Conservation (phyloP, 2,113 vertebrate genomes). For the Sakesphorus luctuosus region DNA sequence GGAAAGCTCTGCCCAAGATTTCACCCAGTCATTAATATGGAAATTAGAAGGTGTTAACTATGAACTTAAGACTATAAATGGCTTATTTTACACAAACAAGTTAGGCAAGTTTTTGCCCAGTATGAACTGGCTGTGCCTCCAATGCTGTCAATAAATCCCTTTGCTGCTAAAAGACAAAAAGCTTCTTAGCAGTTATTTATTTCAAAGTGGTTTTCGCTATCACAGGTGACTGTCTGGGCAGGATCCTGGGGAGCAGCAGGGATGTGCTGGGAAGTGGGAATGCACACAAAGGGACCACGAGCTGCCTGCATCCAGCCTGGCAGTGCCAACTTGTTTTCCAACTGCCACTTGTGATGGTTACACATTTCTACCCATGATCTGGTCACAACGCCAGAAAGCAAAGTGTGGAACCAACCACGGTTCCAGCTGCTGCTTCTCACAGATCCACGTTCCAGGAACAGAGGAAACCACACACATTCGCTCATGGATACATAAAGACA, state of each 20-base stretch:
- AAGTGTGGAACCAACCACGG: accelerated
- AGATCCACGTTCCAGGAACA: background rate
- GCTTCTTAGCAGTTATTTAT: too few species aligned
- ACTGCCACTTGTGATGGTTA: background rate
- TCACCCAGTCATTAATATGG: too few species aligned
- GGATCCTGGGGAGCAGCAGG: background rate
- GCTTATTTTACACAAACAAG: too few species aligned
- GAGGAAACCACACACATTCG: accelerated
- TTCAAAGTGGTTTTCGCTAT: too few species aligned
- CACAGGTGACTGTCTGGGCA: background rate
- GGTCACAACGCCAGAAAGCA: accelerated
- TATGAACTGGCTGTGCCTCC: too few species aligned
- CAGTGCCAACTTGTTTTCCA: background rate
- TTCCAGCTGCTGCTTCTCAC: background rate
- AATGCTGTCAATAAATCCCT: too few species aligned
- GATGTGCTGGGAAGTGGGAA: background rate
- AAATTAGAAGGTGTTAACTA: too few species aligned
- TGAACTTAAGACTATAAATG: too few species aligned
- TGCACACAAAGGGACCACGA: background rate
- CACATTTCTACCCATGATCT: accelerated
- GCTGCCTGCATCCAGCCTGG: background rate
- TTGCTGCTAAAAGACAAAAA: too few species aligned
- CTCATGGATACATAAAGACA: background rate
- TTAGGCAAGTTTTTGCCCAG: too few species aligned
- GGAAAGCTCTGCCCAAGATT: too few species aligned